Evolutionary conservation across 2,888 invertebrate genomes (phyloP).

Genomic region (Drosophila seclusa): DNA sequence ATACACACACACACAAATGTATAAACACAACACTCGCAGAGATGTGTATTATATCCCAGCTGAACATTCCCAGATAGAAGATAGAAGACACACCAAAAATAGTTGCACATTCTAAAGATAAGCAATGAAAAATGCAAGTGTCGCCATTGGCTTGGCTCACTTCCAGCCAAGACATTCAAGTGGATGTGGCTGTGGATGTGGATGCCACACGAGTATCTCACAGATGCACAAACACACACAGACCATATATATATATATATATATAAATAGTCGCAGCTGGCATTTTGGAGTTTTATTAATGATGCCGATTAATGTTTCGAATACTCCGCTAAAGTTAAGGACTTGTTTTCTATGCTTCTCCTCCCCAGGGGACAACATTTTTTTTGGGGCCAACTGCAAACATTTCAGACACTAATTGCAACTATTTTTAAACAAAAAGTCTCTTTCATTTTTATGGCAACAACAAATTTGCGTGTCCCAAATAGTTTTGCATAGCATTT

Average conservation of each 20-base stretch:
- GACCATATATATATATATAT: slow-evolving; percentile 28
- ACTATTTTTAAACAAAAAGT: slow-evolving; percentile 41
- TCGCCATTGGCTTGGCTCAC: slow-evolving; percentile 64
- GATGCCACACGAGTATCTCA: slow-evolving; percentile 31
- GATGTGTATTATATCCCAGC: slow-evolving; percentile 4
- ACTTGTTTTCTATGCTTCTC: slow-evolving; percentile 8
- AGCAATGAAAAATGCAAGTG: slow-evolving; percentile 62
- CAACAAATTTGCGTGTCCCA: slow-evolving; percentile 35
- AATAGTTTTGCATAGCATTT: slow-evolving; percentile 36
- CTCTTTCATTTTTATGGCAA: slow-evolving; percentile 10
- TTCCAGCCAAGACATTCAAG: slow-evolving; percentile 54
- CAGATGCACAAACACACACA: slow-evolving; percentile 24
- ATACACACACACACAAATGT: slow-evolving; percentile 17
- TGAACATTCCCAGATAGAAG: slow-evolving; percentile 53
- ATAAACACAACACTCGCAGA: slow-evolving; percentile 2
- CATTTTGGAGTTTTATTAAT: slow-evolving; percentile 63
- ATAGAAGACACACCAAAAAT: slow-evolving; percentile 46
- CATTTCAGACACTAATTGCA: slow-evolving; percentile 49
- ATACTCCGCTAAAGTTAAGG: slow-evolving; percentile 13
- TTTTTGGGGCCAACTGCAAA: slow-evolving; percentile 11
- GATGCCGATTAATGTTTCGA: slow-evolving; percentile 52
- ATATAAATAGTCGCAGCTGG: slow-evolving; percentile 18
- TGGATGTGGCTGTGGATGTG: slow-evolving; percentile 20
- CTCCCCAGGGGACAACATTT: not conserved
- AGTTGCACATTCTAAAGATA: slow-evolving; percentile 70